Conservation (phyloP, 2,888 invertebrate genomes). For the Sthenelais limicola region DNA sequence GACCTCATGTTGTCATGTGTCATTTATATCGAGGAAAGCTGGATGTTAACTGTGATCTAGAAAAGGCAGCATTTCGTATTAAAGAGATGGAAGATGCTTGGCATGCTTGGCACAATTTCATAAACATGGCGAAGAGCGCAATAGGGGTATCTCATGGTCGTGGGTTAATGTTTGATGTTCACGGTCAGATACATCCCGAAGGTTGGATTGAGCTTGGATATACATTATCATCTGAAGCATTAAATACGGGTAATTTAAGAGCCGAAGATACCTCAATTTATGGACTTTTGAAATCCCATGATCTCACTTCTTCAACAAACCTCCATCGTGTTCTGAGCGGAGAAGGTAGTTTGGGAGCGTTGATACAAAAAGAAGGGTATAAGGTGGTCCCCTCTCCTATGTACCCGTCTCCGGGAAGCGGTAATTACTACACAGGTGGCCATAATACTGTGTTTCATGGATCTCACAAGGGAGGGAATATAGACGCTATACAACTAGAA, state of each 20-base stretch:
- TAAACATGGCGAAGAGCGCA: conserved; percentile 46
- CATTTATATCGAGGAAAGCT: conserved; percentile 47
- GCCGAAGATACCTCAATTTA: conserved; percentile 42
- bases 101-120: conserved; percentile 50
- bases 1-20: conserved; percentile 47
- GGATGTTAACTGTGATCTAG: conserved; percentile 48
- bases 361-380: conserved; percentile 48
- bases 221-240: conserved; percentile 27
- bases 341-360: conserved; percentile 48
- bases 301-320: neutral
- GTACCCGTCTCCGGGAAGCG: conserved; percentile 43
- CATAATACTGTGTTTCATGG: conserved; percentile 51
- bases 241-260: conserved; percentile 35
- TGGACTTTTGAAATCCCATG: conserved; percentile 10
- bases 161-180: conserved; percentile 52
- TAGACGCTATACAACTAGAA: conserved; percentile 52
- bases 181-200: conserved; percentile 51
- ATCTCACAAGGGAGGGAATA: conserved; percentile 46
- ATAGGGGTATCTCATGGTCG: conserved; percentile 19
- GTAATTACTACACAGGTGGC: conserved; percentile 50
- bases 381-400: conserved; percentile 52
- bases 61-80: conserved; percentile 47
- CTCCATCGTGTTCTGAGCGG: conserved; percentile 47
- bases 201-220: conserved; percentile 52
- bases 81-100: conserved; percentile 47